Percentiles rank a stretch among this genome's conserved stretches.
These are phyloP conservation scores for Hippocampus comes DNA, from an alignment of 2,113 vertebrate genomes.

Conservation along the genomic window DNA sequence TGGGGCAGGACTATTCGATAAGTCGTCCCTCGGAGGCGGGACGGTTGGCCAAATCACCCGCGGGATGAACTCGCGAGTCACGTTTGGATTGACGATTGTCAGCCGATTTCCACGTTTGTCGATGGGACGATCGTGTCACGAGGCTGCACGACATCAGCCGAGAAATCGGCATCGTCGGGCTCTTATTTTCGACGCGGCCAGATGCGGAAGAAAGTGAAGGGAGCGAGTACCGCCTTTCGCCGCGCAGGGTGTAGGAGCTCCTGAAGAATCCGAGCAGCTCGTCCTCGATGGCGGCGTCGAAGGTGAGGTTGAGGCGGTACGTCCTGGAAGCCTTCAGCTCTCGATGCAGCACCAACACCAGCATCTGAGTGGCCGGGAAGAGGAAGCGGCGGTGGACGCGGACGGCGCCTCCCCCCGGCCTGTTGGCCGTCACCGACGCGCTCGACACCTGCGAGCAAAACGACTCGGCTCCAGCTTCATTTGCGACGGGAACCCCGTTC, in stretches of 20 bases:
- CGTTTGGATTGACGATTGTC: too few relatives aligned
- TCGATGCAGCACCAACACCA: slow-evolving; percentile 86
- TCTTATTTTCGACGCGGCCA: too few relatives aligned
- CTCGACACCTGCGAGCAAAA: slow-evolving; percentile 68
- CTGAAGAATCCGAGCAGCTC: slow-evolving; percentile 94
- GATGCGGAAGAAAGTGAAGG: too few relatives aligned
- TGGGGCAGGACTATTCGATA: too few relatives aligned
- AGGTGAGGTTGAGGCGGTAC: slow-evolving; percentile 89
- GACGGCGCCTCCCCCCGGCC: slow-evolving; percentile 80
- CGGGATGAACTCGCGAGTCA: too few relatives aligned
- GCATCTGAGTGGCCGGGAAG: slow-evolving; percentile 82
- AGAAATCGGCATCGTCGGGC: too few relatives aligned
- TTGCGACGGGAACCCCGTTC: too few relatives aligned
- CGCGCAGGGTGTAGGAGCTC: slow-evolving; percentile 86
- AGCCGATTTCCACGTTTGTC: too few relatives aligned
- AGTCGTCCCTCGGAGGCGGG: too few relatives aligned
- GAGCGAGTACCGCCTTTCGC: slow-evolving; percentile 80
- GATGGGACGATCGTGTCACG: background rate
- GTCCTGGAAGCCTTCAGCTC: slow-evolving; percentile 81
- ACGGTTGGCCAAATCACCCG: too few relatives aligned
- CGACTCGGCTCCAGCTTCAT: background rate
- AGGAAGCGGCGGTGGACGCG: slow-evolving; percentile 82
- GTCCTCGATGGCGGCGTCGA: slow-evolving; percentile 86
- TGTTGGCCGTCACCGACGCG: slow-evolving; percentile 78
- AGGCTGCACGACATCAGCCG: too few relatives aligned